Percentiles rank a stretch among this genome's conserved stretches.
phyloP scores from a whole-genome alignment of 2,888 invertebrate genomes.

The Anticlea derivata region DNA sequence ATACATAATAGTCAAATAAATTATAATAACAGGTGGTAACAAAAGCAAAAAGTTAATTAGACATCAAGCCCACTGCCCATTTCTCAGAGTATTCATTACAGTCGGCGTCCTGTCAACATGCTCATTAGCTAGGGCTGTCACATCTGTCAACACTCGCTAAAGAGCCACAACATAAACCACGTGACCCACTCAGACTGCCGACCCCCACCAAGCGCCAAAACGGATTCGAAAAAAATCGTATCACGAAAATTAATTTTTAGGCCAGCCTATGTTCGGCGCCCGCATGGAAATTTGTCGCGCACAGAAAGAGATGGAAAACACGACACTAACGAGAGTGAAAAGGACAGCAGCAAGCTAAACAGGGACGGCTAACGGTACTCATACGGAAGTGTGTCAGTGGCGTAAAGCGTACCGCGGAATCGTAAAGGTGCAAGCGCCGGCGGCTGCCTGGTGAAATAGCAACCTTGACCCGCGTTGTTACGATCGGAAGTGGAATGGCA shows the following conservation, averaged over 20 bases:
- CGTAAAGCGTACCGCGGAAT: slow-evolving; percentile 62
- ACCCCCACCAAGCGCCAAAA: slow-evolving; percentile 44
- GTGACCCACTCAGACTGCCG: slow-evolving; percentile 53
- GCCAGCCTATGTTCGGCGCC: slow-evolving; percentile 77
- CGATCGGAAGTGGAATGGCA: slow-evolving; percentile 52
- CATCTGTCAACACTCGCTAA: slow-evolving; percentile 15
- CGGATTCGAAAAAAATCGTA: slow-evolving; percentile 71
- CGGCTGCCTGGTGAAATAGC: slow-evolving; percentile 49
- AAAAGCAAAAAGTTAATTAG: slow-evolving; percentile 23
- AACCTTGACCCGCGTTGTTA: slow-evolving; percentile 68
- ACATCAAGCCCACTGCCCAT: slow-evolving; percentile 8
- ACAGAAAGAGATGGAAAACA: slow-evolving; percentile 62
- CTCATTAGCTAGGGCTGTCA: slow-evolving; percentile 30
- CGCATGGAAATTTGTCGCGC: slow-evolving; percentile 82
- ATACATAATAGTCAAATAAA: too few relatives aligned
- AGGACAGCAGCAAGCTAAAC: slow-evolving; percentile 69
- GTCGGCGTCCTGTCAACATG: slow-evolving; percentile 10
- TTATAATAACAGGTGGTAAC: neutral
- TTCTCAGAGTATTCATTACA: slow-evolving; percentile 18
- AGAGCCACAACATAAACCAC: slow-evolving; percentile 46
- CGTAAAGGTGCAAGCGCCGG: slow-evolving; percentile 62
- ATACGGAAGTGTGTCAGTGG: slow-evolving; percentile 83
- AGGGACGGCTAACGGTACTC: slow-evolving; percentile 81
- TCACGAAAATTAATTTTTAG: slow-evolving; percentile 79
- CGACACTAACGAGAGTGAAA: slow-evolving; percentile 73